Evolutionary conservation across 2,888 invertebrate species (phyloP).

Genomic region (Agrilus cyanescens): DNA sequence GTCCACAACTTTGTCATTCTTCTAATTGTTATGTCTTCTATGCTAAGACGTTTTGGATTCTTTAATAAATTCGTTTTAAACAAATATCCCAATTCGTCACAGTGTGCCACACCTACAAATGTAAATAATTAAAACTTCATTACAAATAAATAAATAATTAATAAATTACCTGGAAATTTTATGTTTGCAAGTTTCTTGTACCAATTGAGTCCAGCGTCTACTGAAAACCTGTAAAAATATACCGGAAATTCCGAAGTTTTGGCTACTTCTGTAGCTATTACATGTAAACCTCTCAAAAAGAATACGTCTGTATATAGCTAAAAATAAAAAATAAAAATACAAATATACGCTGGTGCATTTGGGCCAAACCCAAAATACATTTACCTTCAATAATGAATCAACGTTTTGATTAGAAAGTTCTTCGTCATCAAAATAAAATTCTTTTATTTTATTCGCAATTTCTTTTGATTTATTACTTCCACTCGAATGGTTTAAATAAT

Average conservation of each 20-base stretch:
- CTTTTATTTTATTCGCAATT: constrained; percentile 5
- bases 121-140: neutral
- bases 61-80: constrained; percentile 16
- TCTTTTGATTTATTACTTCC: constrained; percentile 12
- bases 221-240: constrained; percentile 4
- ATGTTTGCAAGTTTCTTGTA: constrained; percentile 5
- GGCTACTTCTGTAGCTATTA: constrained; percentile 13
- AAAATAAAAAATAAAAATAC: constrained; percentile 13
- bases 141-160: too few relatives aligned
- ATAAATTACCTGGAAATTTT: neutral
- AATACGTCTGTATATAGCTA: constrained; percentile 28
- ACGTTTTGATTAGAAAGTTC: neutral
- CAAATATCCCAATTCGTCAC: constrained; percentile 22
- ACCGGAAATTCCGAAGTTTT: neutral
- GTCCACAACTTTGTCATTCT: constrained; percentile 21
- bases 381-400: neutral
- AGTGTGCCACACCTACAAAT: constrained; percentile 19
- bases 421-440: neutral
- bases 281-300: constrained; percentile 22
- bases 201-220: constrained; percentile 5
- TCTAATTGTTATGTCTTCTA: constrained; percentile 15
- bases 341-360: too few relatives aligned
- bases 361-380: too few relatives aligned
- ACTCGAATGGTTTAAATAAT: constrained; percentile 11
- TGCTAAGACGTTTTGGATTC: constrained; percentile 10